phyloP scores from a whole-genome alignment of 2,888 invertebrate genomes.

The Athalia rosae region DNA sequence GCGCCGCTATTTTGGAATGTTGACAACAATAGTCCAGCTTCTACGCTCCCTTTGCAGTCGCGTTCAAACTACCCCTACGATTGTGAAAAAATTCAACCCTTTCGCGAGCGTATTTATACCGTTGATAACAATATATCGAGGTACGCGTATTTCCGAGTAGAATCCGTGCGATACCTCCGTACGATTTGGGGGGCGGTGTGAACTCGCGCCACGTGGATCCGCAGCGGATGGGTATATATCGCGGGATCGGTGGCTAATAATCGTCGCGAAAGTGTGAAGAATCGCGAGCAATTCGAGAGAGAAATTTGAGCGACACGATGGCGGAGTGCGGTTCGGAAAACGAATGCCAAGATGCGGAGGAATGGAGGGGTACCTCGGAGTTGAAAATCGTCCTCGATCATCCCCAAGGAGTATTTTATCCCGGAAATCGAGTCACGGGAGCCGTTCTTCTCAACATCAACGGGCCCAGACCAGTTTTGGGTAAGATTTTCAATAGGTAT shows the following conservation, averaged over 20 bases:
- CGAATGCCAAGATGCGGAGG: not conserved
- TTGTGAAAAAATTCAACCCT: not conserved
- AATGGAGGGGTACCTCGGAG: not conserved
- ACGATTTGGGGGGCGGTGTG: no score
- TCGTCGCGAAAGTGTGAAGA: not conserved
- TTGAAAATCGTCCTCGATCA: slow-evolving; percentile 57
- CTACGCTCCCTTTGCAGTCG: not conserved
- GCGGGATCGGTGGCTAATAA: no score
- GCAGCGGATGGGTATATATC: no score
- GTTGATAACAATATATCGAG: no score
- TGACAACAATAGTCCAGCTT: slow-evolving; percentile 60
- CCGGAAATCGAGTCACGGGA: slow-evolving; percentile 60
- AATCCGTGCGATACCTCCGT: no score
- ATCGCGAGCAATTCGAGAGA: not conserved
- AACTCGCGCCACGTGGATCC: no score
- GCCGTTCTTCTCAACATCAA: slow-evolving; percentile 57
- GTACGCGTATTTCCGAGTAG: no score
- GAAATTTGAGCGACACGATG: not conserved
- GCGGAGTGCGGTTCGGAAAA: not conserved
- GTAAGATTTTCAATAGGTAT: slow-evolving; percentile 5
- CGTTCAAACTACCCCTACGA: no score
- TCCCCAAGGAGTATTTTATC: slow-evolving; percentile 60
- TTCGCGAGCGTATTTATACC: not conserved
- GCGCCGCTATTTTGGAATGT: slow-evolving; percentile 63
- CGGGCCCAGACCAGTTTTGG: slow-evolving; percentile 49